These are phyloP conservation scores for Aphidius colemani DNA, from an alignment of 2,888 invertebrate genomes.

Conservation along the genomic window DNA sequence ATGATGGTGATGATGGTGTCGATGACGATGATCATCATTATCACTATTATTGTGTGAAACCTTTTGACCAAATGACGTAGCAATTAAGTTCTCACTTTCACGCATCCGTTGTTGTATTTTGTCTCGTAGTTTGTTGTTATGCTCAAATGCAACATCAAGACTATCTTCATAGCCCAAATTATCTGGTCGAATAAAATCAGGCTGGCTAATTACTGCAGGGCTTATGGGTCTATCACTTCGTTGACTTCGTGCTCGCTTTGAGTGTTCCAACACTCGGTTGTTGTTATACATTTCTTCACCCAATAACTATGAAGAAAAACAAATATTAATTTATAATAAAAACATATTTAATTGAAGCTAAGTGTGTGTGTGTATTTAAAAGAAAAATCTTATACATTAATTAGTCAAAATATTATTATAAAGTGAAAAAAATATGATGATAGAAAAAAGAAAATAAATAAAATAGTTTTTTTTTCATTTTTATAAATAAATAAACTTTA, in stretches of 20 bases:
- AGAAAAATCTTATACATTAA: not conserved
- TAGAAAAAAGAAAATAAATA: not conserved
- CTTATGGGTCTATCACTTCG: constrained; percentile 46
- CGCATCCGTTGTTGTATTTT: constrained; percentile 57
- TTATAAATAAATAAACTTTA: constrained; percentile 1
- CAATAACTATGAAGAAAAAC: constrained; percentile 45
- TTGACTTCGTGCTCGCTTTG: constrained; percentile 37
- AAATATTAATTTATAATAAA: not conserved
- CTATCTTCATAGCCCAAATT: constrained; percentile 57
- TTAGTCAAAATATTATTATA: not conserved
- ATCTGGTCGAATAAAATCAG: constrained; percentile 42
- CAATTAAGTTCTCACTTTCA: constrained; percentile 54
- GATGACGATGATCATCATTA: constrained; percentile 24
- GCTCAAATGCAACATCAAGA: constrained; percentile 56
- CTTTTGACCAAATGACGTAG: constrained; percentile 50
- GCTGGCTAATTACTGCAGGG: constrained; percentile 48
- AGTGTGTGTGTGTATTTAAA: not conserved
- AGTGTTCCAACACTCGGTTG: constrained; percentile 45
- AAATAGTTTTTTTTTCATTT: constrained; percentile 10
- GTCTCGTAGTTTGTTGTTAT: constrained; percentile 56
- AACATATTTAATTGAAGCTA: not conserved
- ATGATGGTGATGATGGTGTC: constrained; percentile 33
- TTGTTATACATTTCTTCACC: constrained; percentile 56
- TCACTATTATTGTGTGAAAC: constrained; percentile 27
- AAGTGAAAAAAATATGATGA: too few relatives aligned